A percentile compares a stretch with the other conserved stretches of the same genome.
Evolutionary conservation across 2,888 invertebrate species (phyloP).

Genomic region (Gari tellinella): DNA sequence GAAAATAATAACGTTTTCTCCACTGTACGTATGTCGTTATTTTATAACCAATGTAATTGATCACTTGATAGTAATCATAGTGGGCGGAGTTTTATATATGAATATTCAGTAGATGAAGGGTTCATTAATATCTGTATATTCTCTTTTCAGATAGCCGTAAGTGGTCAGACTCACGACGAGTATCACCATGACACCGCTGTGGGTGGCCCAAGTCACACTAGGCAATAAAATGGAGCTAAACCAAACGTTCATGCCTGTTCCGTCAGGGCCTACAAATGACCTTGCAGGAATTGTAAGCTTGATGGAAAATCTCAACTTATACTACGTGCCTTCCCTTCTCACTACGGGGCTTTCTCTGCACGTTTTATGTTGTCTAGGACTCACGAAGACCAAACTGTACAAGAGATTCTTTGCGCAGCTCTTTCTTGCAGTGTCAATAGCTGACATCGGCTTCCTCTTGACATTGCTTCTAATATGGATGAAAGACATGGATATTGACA

Average conservation of each 20-base stretch:
- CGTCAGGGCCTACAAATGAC: conserved; percentile 13
- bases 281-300: conserved; percentile 24
- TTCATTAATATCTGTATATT: too few relatives aligned
- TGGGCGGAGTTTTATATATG: too few relatives aligned
- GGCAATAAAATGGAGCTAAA: conserved; percentile 10
- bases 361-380: conserved; percentile 54
- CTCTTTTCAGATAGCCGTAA: too few relatives aligned
- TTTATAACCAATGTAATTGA: too few relatives aligned
- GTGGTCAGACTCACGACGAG: too few relatives aligned
- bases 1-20: too few relatives aligned
- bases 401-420: conserved; percentile 70
- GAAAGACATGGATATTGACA: conserved; percentile 62
- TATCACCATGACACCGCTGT: conserved; percentile 37
- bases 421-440: conserved; percentile 64
- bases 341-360: conserved; percentile 59
- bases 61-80: too few relatives aligned
- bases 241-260: conserved; percentile 7
- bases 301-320: conserved; percentile 51
- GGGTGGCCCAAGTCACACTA: conserved; percentile 30
- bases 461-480: conserved; percentile 69
- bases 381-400: conserved; percentile 62
- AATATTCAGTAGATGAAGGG: too few relatives aligned
- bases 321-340: conserved; percentile 62
- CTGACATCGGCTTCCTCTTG: conserved; percentile 66
- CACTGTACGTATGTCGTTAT: too few relatives aligned